Evolutionary conservation across 2,888 invertebrate genomes (phyloP).

Genomic region (Idaea biselata): DNA sequence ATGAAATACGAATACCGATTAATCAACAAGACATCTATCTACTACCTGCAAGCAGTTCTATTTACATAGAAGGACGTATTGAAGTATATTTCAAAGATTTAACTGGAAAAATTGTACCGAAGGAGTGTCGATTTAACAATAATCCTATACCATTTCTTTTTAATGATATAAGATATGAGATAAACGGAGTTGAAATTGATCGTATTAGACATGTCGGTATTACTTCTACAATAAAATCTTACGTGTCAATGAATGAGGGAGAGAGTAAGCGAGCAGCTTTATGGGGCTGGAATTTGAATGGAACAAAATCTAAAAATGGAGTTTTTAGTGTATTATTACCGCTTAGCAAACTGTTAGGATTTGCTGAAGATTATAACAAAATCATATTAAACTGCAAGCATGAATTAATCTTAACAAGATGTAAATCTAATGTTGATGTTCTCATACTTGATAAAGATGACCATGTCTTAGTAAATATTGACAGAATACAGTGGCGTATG

Average conservation of each 20-base stretch:
- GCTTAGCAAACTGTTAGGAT: constrained; percentile 14
- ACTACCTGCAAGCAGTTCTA: constrained; percentile 21
- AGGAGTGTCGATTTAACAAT: constrained; percentile 4
- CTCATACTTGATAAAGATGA: constrained; percentile 18
- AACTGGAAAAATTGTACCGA: background rate
- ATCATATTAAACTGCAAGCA: constrained; percentile 51
- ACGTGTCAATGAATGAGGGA: constrained; percentile 36
- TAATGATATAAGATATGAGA: constrained; percentile 13
- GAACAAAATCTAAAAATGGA: background rate
- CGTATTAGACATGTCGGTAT: constrained; percentile 11
- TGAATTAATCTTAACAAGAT: constrained; percentile 46
- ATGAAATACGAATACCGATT: constrained; percentile 27
- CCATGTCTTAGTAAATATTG: constrained; percentile 19
- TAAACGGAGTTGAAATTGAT: constrained; percentile 9
- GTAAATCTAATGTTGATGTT: constrained; percentile 36
- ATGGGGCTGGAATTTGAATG: constrained; percentile 22
- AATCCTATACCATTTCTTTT: constrained; percentile 13
- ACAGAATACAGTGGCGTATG: constrained; percentile 22
- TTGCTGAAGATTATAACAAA: constrained; percentile 39
- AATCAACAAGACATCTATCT: constrained; percentile 27
- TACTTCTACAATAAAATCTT: constrained; percentile 19
- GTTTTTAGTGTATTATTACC: background rate
- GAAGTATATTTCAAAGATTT: background rate
- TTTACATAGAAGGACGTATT: constrained; percentile 7
- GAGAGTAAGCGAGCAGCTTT: constrained; percentile 32